Evolutionary conservation across 2,888 invertebrate genomes (phyloP).

Genomic region (Ennomos erosarius): DNA sequence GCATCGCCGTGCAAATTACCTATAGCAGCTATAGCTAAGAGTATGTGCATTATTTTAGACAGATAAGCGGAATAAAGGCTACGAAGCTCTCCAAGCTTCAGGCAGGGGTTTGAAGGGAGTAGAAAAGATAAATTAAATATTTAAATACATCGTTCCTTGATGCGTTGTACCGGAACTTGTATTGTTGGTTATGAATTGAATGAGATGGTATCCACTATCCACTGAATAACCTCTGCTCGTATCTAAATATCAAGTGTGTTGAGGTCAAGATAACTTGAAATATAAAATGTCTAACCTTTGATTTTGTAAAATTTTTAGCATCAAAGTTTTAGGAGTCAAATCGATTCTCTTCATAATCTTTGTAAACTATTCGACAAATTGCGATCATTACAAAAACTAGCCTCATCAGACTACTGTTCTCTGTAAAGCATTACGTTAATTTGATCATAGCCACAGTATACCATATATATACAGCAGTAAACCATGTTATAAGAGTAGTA

Average conservation of each 20-base stretch:
- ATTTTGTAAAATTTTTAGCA: no score
- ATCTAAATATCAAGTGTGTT: no score
- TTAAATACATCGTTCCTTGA: neutral
- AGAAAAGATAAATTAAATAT: neutral
- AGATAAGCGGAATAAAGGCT: neutral
- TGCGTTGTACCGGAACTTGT: neutral
- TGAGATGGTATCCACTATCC: no score
- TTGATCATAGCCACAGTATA: conserved; percentile 10
- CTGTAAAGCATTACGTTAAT: conserved; percentile 7
- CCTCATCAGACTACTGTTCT: conserved; percentile 22
- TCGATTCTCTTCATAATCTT: neutral
- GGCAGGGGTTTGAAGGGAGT: neutral
- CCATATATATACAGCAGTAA: no score
- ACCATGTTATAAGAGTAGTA: no score
- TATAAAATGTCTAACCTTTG: no score
- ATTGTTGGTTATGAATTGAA: no score
- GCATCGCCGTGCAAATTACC: conserved; percentile 5
- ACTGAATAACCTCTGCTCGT: no score
- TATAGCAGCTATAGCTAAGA: neutral
- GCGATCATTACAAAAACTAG: conserved; percentile 1
- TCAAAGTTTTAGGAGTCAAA: neutral
- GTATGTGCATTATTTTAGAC: conserved; percentile 3
- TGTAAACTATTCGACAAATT: conserved; percentile 2
- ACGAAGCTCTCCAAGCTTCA: neutral
- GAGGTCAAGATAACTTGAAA: no score